These are phyloP conservation scores for Rafetus swinhoei DNA, from an alignment of 2,113 vertebrate species.

Conservation along the genomic window DNA sequence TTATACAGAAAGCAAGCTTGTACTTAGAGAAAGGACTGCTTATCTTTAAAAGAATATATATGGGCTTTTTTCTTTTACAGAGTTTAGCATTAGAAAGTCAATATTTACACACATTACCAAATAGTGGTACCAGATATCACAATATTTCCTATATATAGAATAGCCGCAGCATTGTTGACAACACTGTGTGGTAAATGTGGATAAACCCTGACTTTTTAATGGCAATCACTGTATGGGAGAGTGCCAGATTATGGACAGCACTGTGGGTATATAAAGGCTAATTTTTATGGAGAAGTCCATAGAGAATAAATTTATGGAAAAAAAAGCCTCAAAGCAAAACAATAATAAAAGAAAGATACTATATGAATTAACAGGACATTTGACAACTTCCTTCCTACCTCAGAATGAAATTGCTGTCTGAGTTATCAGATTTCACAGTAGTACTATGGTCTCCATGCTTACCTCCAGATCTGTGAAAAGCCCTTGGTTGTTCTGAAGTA, in stretches of 20 bases:
- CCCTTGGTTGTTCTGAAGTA: constrained; percentile 89
- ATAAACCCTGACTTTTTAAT: background rate
- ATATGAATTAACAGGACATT: rapidly evolving
- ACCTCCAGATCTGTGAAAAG: constrained; percentile 97
- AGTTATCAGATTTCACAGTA: background rate
- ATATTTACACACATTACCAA: background rate
- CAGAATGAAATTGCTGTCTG: background rate
- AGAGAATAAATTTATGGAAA: background rate
- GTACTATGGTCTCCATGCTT: constrained; percentile 9
- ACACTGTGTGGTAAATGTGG: background rate
- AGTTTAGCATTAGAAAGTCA: background rate
- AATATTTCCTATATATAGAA: background rate
- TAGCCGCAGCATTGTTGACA: background rate
- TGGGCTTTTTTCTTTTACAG: background rate
- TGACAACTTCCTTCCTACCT: background rate
- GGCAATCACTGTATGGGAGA: background rate
- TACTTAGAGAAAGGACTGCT: background rate
- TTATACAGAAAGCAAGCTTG: background rate
- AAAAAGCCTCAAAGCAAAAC: background rate
- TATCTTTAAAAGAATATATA: background rate
- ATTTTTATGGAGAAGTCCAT: background rate
- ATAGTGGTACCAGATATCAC: background rate
- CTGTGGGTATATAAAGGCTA: background rate
- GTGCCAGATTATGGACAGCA: background rate
- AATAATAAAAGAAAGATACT: background rate